A percentile compares a stretch with the other conserved stretches of the same genome.
phyloP scores from a whole-genome alignment of 2,888 invertebrate genomes.

The Agrotis exclamationis region DNA sequence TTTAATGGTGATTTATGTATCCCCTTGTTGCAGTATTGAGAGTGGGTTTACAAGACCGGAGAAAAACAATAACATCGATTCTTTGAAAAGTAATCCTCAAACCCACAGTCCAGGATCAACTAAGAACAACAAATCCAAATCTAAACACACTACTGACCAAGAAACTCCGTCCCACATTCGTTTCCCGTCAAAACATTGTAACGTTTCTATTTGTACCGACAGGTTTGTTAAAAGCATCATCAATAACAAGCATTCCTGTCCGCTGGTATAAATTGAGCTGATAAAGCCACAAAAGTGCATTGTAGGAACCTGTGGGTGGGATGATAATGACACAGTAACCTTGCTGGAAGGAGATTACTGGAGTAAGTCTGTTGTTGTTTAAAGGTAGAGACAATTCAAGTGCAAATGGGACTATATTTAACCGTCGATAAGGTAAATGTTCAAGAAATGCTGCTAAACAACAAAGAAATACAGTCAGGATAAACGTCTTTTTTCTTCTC shows the following conservation, averaged over 20 bases:
- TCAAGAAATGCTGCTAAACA: neutral
- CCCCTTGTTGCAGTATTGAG: too few relatives aligned
- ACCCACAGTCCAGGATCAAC: constrained; percentile 1
- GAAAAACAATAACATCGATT: neutral
- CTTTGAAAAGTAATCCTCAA: constrained; percentile 1
- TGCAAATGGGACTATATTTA: constrained; percentile 11
- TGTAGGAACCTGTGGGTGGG: constrained; percentile 58
- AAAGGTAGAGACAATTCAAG: constrained; percentile 5
- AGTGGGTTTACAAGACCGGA: neutral
- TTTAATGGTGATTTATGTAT: neutral
- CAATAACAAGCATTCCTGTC: constrained; percentile 57
- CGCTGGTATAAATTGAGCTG: constrained; percentile 55
- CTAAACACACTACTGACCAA: constrained; percentile 32
- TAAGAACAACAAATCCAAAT: constrained; percentile 36
- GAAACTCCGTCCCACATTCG: constrained; percentile 16
- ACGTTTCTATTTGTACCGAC: constrained; percentile 50
- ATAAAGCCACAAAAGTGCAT: constrained; percentile 45
- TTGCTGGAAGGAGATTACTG: constrained; percentile 34
- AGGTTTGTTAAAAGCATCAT: constrained; percentile 65
- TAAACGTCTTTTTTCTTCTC: too few relatives aligned
- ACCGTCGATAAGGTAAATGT: constrained; percentile 2
- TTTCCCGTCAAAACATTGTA: constrained; percentile 33
- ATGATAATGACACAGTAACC: constrained; percentile 58
- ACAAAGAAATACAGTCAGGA: too few relatives aligned
- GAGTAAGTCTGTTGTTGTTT: constrained; percentile 32